These are phyloP conservation scores for Pseudomyrmex gracilis DNA, from an alignment of 1,140 invertebrate genomes.

Conservation along the genomic window DNA sequence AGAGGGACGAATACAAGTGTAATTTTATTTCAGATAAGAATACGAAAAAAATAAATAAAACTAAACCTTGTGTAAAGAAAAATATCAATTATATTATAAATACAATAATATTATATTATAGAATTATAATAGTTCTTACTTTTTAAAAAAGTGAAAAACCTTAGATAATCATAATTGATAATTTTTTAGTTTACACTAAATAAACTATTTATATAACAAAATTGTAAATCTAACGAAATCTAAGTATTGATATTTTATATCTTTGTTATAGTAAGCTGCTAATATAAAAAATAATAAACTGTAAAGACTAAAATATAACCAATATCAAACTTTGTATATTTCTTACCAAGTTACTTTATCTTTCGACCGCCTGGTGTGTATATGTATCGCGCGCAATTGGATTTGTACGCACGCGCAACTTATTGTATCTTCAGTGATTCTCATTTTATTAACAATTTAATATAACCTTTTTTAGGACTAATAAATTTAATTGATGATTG, in stretches of 20 bases:
- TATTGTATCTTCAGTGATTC: slow-evolving; percentile 16
- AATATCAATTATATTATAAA: too few species aligned
- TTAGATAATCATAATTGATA: slow-evolving; percentile 11
- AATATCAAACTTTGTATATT: not conserved
- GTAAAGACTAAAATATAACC: too few species aligned
- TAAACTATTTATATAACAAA: slow-evolving; percentile 1
- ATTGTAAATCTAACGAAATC: slow-evolving; percentile 2
- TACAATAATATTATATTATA: too few species aligned
- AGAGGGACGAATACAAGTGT: slow-evolving; percentile 87
- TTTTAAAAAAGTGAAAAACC: too few species aligned
- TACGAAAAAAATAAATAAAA: too few species aligned
- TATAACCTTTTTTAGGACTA: not conserved
- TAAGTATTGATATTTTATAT: not conserved
- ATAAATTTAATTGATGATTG: not conserved
- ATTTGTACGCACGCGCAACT: slow-evolving; percentile 7
- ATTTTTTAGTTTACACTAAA: not conserved
- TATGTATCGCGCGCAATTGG: slow-evolving; percentile 25
- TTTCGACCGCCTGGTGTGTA: too few species aligned
- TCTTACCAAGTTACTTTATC: too few species aligned
- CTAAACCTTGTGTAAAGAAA: not conserved
- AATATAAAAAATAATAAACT: not conserved
- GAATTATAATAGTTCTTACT: too few species aligned
- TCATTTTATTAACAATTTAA: not conserved
- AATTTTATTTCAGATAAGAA: slow-evolving; percentile 73
- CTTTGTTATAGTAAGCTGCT: not conserved